Percentiles rank a stretch among this genome's conserved stretches.
These are phyloP conservation scores for Sebastes glaucus DNA, from an alignment of 2,797 vertebrate species.

Conservation along the genomic window DNA sequence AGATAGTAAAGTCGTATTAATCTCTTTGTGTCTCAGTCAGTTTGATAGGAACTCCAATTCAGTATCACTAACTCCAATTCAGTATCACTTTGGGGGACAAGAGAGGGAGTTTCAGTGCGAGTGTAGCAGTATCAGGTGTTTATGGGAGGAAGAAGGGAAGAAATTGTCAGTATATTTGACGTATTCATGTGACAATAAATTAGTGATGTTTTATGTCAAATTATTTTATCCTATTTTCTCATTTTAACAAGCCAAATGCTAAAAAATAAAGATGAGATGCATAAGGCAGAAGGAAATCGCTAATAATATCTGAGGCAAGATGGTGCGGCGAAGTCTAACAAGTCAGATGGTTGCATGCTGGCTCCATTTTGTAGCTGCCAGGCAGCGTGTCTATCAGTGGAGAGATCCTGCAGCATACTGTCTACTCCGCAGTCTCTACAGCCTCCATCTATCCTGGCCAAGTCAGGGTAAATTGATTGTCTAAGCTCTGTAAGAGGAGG, in stretches of 20 bases:
- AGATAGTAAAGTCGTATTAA: conserved; percentile 78
- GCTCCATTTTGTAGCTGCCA: conserved; percentile 75
- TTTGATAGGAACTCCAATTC: conserved; percentile 64
- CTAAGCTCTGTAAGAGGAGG: conserved; percentile 59
- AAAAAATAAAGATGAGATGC: background rate
- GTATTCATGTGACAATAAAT: background rate
- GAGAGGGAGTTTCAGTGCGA: background rate
- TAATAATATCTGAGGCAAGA: conserved; percentile 39
- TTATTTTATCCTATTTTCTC: background rate
- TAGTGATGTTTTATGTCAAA: background rate
- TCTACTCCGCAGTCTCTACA: conserved; percentile 73
- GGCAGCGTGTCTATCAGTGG: conserved; percentile 66
- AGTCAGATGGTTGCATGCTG: conserved; percentile 62
- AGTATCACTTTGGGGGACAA: conserved; percentile 23
- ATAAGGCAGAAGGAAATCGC: conserved; percentile 27
- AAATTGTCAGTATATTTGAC: background rate
- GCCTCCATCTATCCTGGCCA: conserved; percentile 67
- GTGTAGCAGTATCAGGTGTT: conserved; percentile 1
- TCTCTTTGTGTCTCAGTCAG: conserved; percentile 65
- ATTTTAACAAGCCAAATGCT: background rate
- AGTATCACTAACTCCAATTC: conserved; percentile 4
- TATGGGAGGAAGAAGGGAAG: background rate
- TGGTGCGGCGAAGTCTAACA: conserved; percentile 35
- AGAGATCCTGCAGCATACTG: conserved; percentile 71
- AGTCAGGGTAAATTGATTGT: conserved; percentile 78